Percentiles rank a stretch among this genome's conserved stretches.
phyloP scores from a whole-genome alignment of 1,140 invertebrate genomes.

The Pogonognathellus flavescens region DNA sequence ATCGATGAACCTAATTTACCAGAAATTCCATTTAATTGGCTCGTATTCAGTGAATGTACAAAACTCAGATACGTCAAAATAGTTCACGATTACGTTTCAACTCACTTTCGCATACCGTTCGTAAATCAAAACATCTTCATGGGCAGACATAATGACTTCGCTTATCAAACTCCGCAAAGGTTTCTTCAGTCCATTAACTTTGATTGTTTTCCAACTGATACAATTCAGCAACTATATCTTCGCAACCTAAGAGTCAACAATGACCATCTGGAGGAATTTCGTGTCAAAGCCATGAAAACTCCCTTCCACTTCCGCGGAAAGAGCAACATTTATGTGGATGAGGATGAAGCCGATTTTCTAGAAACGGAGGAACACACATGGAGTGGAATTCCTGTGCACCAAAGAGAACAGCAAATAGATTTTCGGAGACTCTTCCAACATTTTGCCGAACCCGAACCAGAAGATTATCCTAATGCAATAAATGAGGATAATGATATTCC shows the following conservation, averaged over 20 bases:
- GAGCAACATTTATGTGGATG: background rate
- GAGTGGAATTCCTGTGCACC: background rate
- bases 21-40: conserved; percentile 20
- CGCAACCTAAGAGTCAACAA: background rate
- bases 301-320: background rate
- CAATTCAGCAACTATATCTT: background rate
- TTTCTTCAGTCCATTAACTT: background rate
- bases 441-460: too few species aligned
- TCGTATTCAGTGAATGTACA: background rate
- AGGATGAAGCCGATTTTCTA: background rate
- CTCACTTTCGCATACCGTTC: background rate
- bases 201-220: background rate
- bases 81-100: background rate
- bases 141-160: too few species aligned
- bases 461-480: too few species aligned
- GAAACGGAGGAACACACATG: background rate
- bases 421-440: background rate
- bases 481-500: too few species aligned
- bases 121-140: background rate
- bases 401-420: background rate
- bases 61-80: background rate
- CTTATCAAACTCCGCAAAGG: background rate
- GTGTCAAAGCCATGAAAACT: background rate
- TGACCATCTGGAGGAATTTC: background rate
- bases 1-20: background rate